Base-by-base conservation (phyloP, 2,797 vertebrate genomes). In the Cygnus olor region DNA sequence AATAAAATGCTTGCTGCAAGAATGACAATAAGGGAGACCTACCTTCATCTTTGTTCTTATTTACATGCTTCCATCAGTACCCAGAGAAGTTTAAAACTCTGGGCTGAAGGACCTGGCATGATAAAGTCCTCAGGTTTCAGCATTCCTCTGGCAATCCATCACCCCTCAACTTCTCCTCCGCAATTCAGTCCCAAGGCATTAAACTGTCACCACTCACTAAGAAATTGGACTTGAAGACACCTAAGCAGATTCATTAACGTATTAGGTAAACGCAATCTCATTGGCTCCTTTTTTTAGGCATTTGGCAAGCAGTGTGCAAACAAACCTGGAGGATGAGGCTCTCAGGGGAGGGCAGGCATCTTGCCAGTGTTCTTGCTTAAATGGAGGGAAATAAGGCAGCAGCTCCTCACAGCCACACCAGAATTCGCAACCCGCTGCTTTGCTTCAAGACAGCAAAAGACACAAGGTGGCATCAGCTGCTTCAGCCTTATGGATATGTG, bases 171-270 rank as follows among this genome's bases (percentile, higher is more conserved):
- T 89, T 85, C 81, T 84, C 34, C 65, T 57, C 42, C 63, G 82
- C 58, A 80, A n/a, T 80, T 74, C 74, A 25, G 63, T 54, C 86
- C 53, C 19, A 1, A 78, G 76, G 54, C 69, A 80, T 58, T 74
- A 73, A 89, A 16, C 76, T 83, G 85, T 77, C 88, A 76, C 57
- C 57, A 65, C 91, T 88, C 45, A 56, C 80, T 93, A 90, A 83
- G 72, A 92, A 93, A 88, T 93, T 83, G 89, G 84, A 54, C 82
- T 72, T 83, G 78, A 77, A 84, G 77, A 86, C 85, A 88, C 70
- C 77, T 91, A 93, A 92, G 90, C 61, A 94, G 96, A 95, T 96
- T 96, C 78, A 95, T 96, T 94, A 96, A 94, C 76, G 86, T 66
- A 83, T 93, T 93, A 93, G 70, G 45, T 36, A 85, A 86, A 77